Percentiles rank a stretch among this genome's conserved stretches.
These are phyloP conservation scores for Cyclopterus lumpus DNA, from an alignment of 2,797 vertebrate genomes.

Conservation along the genomic window DNA sequence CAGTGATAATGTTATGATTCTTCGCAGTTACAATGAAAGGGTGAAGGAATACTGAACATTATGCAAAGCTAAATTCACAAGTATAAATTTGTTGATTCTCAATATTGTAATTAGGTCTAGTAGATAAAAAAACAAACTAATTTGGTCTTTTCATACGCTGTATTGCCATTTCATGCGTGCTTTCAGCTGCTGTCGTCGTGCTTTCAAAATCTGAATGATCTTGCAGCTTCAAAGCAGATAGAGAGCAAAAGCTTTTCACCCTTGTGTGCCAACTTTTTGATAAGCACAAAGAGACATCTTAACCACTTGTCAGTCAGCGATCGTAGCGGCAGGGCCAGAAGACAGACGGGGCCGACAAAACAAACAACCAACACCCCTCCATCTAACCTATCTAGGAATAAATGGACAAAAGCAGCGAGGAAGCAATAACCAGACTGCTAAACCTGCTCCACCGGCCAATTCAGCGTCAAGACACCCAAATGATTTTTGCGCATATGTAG, in stretches of 20 bases:
- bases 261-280: slow-evolving; percentile 69
- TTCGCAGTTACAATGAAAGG: slow-evolving; percentile 2
- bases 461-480: slow-evolving; percentile 65
- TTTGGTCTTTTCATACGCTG: not conserved
- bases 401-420: slow-evolving; percentile 68
- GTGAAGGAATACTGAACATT: not conserved
- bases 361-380: slow-evolving; percentile 66
- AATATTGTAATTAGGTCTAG: not conserved
- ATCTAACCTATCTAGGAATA: slow-evolving; percentile 69
- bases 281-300: slow-evolving; percentile 77
- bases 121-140: not conserved
- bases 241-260: slow-evolving; percentile 61
- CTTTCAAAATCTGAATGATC: slow-evolving; percentile 35
- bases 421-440: slow-evolving; percentile 66
- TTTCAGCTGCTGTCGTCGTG: not conserved
- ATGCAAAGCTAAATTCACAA: slow-evolving; percentile 7
- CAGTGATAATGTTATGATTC: not conserved
- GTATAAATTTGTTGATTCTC: slow-evolving; percentile 1
- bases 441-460: slow-evolving; percentile 64
- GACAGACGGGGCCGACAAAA: slow-evolving; percentile 68
- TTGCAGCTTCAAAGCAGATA: slow-evolving; percentile 53
- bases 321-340: slow-evolving; percentile 57
- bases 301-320: slow-evolving; percentile 78
- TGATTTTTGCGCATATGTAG: slow-evolving; percentile 63
- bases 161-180: slow-evolving; percentile 4